Percentiles rank a stretch among this genome's conserved stretches.
phyloP scores from a whole-genome alignment of 2,888 invertebrate species.

The Spilarctia lutea region DNA sequence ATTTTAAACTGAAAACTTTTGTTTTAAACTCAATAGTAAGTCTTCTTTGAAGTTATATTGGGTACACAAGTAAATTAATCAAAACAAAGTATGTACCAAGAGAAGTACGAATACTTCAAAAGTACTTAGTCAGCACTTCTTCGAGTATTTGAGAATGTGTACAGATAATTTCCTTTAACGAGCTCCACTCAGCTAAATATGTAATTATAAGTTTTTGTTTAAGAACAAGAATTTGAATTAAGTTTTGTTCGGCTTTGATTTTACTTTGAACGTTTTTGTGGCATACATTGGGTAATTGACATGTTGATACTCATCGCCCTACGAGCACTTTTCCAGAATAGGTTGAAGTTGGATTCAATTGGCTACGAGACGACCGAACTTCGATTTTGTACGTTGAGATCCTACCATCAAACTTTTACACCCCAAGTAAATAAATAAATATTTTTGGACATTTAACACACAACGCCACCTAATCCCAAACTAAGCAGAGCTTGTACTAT shows the following conservation, averaged over 20 bases:
- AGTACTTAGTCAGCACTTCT: constrained; percentile 7
- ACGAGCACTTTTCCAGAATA: background rate
- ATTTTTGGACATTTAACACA: no score
- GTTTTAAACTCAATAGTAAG: constrained; percentile 1
- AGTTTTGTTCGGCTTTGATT: constrained; percentile 10
- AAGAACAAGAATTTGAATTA: background rate
- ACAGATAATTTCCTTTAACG: constrained; percentile 5
- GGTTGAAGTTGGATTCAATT: no score
- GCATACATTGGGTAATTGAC: background rate
- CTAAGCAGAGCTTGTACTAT: no score
- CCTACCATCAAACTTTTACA: no score
- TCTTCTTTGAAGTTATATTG: background rate
- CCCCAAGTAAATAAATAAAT: no score
- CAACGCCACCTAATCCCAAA: no score
- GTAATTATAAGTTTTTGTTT: constrained; percentile 15
- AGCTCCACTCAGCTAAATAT: constrained; percentile 5
- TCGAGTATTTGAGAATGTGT: constrained; percentile 1
- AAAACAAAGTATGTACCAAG: background rate
- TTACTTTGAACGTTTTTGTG: background rate
- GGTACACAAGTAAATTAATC: constrained; percentile 7
- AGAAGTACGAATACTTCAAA: background rate
- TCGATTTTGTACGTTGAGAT: no score
- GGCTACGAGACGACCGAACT: no score
- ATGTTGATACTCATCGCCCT: background rate
- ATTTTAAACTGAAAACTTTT: background rate